Percentiles rank a stretch among this genome's conserved stretches.
These are phyloP conservation scores for Cerceris rybyensis DNA, from an alignment of 2,888 invertebrate species.

Conservation along the genomic window DNA sequence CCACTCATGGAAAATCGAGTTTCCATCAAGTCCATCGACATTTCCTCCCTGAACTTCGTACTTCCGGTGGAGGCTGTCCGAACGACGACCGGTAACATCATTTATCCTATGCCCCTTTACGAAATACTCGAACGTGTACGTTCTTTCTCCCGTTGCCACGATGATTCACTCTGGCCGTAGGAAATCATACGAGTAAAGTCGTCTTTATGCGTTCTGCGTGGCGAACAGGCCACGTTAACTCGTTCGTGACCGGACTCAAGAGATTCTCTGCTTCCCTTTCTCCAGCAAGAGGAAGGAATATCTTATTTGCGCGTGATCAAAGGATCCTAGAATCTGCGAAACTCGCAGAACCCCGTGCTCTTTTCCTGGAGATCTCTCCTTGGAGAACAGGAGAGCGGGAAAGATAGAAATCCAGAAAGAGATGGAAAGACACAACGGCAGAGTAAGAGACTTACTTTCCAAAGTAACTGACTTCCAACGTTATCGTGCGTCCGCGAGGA, in stretches of 20 bases:
- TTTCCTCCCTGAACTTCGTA: too few relatives aligned
- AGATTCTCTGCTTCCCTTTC: conserved; percentile 1
- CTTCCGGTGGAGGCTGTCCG: conserved; percentile 53
- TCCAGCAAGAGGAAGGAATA: conserved; percentile 16
- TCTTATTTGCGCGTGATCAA: conserved; percentile 30
- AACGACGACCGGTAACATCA: conserved; percentile 64
- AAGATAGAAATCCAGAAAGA: background rate
- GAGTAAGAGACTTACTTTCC: too few relatives aligned
- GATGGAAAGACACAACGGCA: background rate
- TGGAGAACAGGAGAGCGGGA: background rate
- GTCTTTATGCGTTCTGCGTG: conserved; percentile 52
- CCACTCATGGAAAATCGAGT: background rate
- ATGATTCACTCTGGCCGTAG: conserved; percentile 15
- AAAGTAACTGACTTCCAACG: too few relatives aligned
- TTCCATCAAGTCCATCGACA: conserved; percentile 4
- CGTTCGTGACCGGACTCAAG: conserved; percentile 36
- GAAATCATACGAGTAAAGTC: conserved; percentile 40
- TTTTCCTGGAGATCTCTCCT: background rate
- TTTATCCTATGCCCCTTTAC: conserved; percentile 54
- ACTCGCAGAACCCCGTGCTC: background rate
- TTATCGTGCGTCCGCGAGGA: too few relatives aligned
- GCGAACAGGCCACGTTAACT: conserved; percentile 29
- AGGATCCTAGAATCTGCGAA: conserved; percentile 30
- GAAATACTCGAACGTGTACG: conserved; percentile 16
- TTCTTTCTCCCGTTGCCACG: conserved; percentile 9